phyloP scores from a whole-genome alignment of 2,888 invertebrate genomes.

The Drosophila mayaguana region DNA sequence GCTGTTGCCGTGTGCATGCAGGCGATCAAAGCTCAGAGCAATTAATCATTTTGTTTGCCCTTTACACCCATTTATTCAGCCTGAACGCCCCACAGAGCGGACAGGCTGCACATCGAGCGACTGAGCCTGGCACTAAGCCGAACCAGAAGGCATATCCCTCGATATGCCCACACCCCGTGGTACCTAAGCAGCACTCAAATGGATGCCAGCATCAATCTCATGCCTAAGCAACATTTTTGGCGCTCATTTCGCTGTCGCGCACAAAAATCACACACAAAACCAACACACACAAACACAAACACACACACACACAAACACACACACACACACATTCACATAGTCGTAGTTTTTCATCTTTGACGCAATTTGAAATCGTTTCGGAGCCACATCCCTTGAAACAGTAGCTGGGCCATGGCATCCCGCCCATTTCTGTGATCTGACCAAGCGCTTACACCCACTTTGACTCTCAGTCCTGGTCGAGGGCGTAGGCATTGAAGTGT shows the following conservation, averaged over 20 bases:
- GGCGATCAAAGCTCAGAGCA: slow-evolving; percentile 85
- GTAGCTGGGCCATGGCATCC: slow-evolving; percentile 29
- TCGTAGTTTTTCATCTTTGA: slow-evolving; percentile 68
- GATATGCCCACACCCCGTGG: slow-evolving; percentile 42
- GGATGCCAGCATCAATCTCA: slow-evolving; percentile 71
- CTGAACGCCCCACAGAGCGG: slow-evolving; percentile 78
- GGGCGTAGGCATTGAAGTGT: not conserved
- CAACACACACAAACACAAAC: slow-evolving; percentile 32
- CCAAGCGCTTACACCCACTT: slow-evolving; percentile 27
- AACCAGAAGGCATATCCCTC: slow-evolving; percentile 12
- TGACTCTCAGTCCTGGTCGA: slow-evolving; percentile 47
- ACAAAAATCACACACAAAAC: slow-evolving; percentile 59
- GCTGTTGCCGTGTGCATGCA: slow-evolving; percentile 67
- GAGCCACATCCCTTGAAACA: slow-evolving; percentile 38
- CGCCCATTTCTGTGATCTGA: slow-evolving; percentile 40
- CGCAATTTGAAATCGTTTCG: slow-evolving; percentile 72
- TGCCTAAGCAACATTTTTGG: slow-evolving; percentile 69
- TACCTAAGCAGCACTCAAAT: slow-evolving; percentile 58
- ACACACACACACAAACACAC: slow-evolving; percentile 20
- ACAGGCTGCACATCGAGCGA: slow-evolving; percentile 26
- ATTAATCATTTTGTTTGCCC: slow-evolving; percentile 85
- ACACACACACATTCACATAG: slow-evolving; percentile 11
- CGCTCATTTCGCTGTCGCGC: slow-evolving; percentile 67
- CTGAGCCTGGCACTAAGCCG: slow-evolving; percentile 23
- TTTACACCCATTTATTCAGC: slow-evolving; percentile 83